A percentile compares a stretch with the other conserved stretches of the same genome.
Conservation (phyloP, 2,113 vertebrate genomes). For the Sander vitreus region DNA sequence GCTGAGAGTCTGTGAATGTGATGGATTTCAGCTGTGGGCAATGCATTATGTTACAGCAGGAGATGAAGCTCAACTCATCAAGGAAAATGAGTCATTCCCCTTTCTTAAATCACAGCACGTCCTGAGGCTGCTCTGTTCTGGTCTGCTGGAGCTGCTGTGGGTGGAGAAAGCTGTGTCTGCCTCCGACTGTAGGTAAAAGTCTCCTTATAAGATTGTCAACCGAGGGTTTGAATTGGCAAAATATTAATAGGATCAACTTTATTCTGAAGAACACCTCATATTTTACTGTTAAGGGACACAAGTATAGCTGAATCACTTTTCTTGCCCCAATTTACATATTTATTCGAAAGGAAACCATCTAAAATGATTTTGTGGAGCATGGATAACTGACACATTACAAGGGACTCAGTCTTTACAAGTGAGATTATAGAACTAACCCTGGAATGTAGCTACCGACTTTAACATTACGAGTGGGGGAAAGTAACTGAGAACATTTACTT, state of each 20-base stretch:
- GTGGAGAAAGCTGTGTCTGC: background rate
- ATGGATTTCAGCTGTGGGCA: conserved; percentile 37
- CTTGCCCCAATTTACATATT: too few relatives aligned
- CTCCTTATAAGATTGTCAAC: background rate
- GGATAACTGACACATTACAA: background rate
- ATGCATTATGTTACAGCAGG: conserved; percentile 46
- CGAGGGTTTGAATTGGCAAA: too few relatives aligned
- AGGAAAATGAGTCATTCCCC: conserved; percentile 22
- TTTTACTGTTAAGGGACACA: background rate
- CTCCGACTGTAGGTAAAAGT: background rate
- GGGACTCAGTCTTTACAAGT: background rate
- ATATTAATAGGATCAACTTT: background rate
- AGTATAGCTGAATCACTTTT: background rate
- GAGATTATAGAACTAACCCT: background rate
- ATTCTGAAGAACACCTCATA: background rate
- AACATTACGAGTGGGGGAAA: background rate
- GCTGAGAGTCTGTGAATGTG: conserved; percentile 26
- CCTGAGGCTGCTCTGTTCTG: conserved; percentile 2
- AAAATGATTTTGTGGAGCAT: background rate
- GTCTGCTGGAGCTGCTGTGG: background rate
- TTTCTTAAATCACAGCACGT: conserved; percentile 5
- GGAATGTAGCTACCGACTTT: background rate
- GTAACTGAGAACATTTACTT: background rate
- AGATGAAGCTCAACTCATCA: conserved; percentile 34
- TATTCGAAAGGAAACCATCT: background rate